These are phyloP conservation scores for Aspiorhynchus laticeps DNA, from an alignment of 2,113 vertebrate genomes.

Conservation along the genomic window DNA sequence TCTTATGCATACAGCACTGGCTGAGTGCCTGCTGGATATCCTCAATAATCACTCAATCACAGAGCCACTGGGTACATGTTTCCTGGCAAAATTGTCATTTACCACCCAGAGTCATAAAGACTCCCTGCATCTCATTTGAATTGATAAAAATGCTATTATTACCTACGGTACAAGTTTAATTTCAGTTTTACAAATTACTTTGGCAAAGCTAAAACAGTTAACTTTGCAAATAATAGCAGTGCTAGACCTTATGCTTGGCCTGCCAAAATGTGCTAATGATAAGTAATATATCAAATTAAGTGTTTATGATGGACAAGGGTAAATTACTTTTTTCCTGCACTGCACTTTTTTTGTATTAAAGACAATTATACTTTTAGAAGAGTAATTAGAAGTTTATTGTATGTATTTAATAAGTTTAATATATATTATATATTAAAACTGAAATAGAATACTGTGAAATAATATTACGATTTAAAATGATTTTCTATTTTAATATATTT, in stretches of 20 bases:
- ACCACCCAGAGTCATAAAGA: conserved; percentile 13
- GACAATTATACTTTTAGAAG: not conserved
- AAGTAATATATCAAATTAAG: conserved; percentile 6
- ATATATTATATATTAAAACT: no score
- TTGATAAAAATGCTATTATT: conserved; percentile 18
- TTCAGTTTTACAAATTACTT: not conserved
- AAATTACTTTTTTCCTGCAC: not conserved
- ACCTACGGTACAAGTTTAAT: not conserved
- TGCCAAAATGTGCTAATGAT: not conserved
- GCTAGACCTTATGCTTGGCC: not conserved
- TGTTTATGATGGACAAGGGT: not conserved
- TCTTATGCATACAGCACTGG: not conserved
- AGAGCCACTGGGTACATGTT: conserved; percentile 28
- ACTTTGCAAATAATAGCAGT: not conserved
- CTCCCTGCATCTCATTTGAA: conserved; percentile 18
- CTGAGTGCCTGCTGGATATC: conserved; percentile 8
- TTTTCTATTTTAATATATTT: not conserved
- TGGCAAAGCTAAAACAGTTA: conserved; percentile 2
- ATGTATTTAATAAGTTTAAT: not conserved
- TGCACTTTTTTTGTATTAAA: not conserved
- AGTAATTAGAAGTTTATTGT: not conserved
- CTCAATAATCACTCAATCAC: conserved; percentile 12
- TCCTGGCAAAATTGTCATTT: conserved; percentile 39
- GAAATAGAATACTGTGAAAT: not conserved
- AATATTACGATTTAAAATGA: not conserved